Evolutionary conservation across 1,140 invertebrate species (phyloP).

Genomic region (Drosophila kurseongensis): DNA sequence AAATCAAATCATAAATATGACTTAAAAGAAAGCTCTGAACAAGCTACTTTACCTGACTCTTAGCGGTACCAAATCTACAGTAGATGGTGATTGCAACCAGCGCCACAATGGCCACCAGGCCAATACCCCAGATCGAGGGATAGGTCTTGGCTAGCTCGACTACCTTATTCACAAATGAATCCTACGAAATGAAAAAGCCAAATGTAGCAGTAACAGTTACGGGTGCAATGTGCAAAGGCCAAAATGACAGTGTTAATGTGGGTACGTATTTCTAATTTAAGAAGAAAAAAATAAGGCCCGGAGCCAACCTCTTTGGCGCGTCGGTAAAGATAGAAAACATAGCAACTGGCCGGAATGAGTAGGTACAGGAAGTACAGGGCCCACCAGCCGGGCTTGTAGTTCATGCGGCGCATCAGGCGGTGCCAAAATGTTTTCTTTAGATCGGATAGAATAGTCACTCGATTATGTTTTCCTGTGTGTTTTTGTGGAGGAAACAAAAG

Average conservation of each 20-base stretch:
- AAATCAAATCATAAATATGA: neutral
- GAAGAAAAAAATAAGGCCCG: constrained; percentile 1
- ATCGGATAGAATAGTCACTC: constrained; percentile 31
- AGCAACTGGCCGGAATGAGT: constrained; percentile 89
- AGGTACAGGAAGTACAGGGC: constrained; percentile 91
- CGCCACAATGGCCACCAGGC: constrained; percentile 87
- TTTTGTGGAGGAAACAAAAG: neutral
- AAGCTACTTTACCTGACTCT: constrained; percentile 73
- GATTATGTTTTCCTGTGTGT: constrained; percentile 19
- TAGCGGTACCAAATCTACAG: constrained; percentile 74
- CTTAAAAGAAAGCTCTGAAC: neutral
- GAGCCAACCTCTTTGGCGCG: constrained; percentile 88
- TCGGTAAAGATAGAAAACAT: constrained; percentile 89
- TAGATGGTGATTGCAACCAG: constrained; percentile 90
- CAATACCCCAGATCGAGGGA: constrained; percentile 96
- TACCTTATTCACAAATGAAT: constrained; percentile 91
- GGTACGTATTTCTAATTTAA: constrained; percentile 9
- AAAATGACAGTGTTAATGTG: constrained; percentile 29
- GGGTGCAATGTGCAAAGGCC: constrained; percentile 45
- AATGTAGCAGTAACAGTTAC: constrained; percentile 42
- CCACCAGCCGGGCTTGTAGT: constrained; percentile 92
- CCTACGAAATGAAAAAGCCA: constrained; percentile 86
- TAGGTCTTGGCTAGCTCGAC: constrained; percentile 93
- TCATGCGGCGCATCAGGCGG: constrained; percentile 89
- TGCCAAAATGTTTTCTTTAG: constrained; percentile 89